Conservation (phyloP, 2,797 vertebrate genomes). For the Valencia hispanica region DNA sequence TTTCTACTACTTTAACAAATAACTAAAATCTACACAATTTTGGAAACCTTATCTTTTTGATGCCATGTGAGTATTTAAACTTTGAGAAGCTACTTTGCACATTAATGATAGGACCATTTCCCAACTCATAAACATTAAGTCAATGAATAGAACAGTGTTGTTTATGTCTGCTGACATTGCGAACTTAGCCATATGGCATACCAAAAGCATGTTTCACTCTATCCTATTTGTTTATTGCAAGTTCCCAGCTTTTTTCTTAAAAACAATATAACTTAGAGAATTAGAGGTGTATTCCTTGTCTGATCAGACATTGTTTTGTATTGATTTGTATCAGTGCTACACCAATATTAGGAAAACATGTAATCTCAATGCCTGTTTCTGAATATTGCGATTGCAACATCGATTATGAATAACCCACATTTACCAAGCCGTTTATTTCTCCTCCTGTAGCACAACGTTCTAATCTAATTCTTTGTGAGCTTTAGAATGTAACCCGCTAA, state of each 20-base stretch:
- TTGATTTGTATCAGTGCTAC: too few species aligned
- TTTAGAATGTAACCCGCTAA: neutral
- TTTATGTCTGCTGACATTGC: slow-evolving; percentile 1
- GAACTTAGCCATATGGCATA: neutral
- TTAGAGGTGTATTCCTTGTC: too few species aligned
- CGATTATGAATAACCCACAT: neutral
- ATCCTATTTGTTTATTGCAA: neutral
- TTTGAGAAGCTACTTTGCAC: neutral
- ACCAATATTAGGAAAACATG: too few species aligned
- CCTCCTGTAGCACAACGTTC: neutral
- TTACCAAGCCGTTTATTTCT: neutral
- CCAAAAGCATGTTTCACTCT: neutral
- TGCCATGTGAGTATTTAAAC: neutral
- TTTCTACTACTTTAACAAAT: neutral
- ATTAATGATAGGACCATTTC: neutral
- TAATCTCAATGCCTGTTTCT: too few species aligned
- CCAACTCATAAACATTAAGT: neutral
- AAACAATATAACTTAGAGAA: too few species aligned
- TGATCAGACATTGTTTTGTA: too few species aligned
- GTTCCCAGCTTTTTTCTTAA: too few species aligned
- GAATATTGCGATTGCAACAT: too few species aligned
- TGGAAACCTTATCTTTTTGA: neutral
- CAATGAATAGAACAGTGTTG: neutral
- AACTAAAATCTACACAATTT: neutral
- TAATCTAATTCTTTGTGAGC: neutral